phyloP scores from a whole-genome alignment of 2,888 invertebrate genomes.

The Eristalis intricaria region DNA sequence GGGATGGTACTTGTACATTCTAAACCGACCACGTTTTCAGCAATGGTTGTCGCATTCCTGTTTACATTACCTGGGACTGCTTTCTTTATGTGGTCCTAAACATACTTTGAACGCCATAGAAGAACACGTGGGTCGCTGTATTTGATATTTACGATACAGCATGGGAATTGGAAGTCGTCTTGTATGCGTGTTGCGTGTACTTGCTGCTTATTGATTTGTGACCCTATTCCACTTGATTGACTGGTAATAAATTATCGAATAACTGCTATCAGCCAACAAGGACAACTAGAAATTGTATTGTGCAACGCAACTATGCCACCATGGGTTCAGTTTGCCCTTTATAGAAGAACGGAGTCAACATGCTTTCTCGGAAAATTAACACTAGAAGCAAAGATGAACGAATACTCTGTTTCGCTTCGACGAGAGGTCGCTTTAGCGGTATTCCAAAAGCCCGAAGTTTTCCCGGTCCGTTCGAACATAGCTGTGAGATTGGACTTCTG shows the following conservation, averaged over 20 bases:
- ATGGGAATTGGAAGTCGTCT: neutral
- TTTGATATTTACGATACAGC: too few species aligned
- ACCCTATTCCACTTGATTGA: conserved; percentile 14
- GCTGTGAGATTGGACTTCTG: conserved; percentile 69
- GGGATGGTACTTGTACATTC: neutral
- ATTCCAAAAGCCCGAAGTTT: neutral
- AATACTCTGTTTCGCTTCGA: conserved; percentile 51
- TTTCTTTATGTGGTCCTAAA: neutral
- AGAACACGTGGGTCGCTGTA: too few species aligned
- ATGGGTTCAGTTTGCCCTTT: neutral
- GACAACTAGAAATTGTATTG: neutral
- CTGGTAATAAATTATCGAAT: conserved; percentile 14
- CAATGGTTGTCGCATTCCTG: too few species aligned
- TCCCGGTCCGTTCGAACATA: conserved; percentile 77
- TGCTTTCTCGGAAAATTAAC: neutral
- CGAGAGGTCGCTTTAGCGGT: conserved; percentile 4
- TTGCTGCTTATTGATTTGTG: conserved; percentile 29
- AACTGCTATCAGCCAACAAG: neutral
- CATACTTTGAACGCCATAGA: neutral
- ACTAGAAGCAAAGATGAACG: neutral
- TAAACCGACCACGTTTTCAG: too few species aligned
- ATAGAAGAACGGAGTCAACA: neutral
- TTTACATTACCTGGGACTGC: too few species aligned
- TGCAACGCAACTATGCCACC: neutral
- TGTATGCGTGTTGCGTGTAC: conserved; percentile 19